Percentiles rank a stretch among this genome's conserved stretches.
phyloP scores from a whole-genome alignment of 1,140 invertebrate genomes.

The Chelonus insularis region DNA sequence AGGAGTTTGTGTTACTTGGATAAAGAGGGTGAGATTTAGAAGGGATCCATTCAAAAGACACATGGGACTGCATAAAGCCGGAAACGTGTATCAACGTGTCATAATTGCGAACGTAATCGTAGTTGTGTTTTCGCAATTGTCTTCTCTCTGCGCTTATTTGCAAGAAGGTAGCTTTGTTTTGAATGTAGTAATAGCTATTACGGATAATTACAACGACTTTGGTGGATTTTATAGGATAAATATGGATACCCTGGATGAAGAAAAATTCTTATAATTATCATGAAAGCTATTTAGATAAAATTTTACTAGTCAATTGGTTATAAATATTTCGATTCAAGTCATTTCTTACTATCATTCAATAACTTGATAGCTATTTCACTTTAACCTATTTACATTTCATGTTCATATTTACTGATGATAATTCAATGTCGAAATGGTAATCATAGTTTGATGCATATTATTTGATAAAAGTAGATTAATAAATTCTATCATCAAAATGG shows the following conservation, averaged over 20 bases:
- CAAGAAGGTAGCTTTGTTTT: not conserved
- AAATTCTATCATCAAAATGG: too few relatives aligned
- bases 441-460: too few relatives aligned
- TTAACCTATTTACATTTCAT: too few relatives aligned
- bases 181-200: not conserved
- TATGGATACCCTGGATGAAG: not conserved
- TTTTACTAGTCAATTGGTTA: too few relatives aligned
- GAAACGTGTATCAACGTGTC: conserved; percentile 42
- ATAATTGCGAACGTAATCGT: conserved; percentile 48
- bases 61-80: conserved; percentile 27
- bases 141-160: not conserved
- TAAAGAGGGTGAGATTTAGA: conserved; percentile 37
- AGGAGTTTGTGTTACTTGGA: conserved; percentile 29
- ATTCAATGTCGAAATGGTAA: too few relatives aligned
- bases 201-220: conserved; percentile 10
- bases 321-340: too few relatives aligned
- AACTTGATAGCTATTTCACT: too few relatives aligned
- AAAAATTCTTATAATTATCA: not conserved
- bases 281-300: too few relatives aligned
- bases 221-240: not conserved
- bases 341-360: too few relatives aligned
- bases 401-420: too few relatives aligned
- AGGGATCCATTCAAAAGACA: conserved; percentile 40
- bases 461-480: too few relatives aligned
- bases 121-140: conserved; percentile 34